Conservation (phyloP, 2,797 vertebrate genomes). For the Phoeniculus purpureus region DNA sequence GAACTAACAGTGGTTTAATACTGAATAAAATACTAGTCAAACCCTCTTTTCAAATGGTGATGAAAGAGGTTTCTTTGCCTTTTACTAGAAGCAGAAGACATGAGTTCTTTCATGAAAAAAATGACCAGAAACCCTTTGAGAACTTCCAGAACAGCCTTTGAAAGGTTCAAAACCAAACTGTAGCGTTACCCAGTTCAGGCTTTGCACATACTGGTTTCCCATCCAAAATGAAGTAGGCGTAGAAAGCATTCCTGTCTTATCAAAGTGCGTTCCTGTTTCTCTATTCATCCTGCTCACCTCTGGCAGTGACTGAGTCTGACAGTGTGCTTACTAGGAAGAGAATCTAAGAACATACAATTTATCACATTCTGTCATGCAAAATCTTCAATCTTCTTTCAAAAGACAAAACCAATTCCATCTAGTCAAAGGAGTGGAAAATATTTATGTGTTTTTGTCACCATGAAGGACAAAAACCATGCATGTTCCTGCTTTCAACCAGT, state of each 20-base stretch:
- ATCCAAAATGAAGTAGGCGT: neutral
- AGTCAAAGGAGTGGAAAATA: constrained; percentile 38
- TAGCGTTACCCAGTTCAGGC: neutral
- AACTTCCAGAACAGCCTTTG: neutral
- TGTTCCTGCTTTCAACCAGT: neutral
- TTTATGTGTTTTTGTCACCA: constrained; percentile 40
- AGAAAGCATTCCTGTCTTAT: constrained; percentile 25
- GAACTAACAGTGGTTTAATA: neutral
- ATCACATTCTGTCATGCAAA: constrained; percentile 46
- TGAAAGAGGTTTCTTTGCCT: neutral
- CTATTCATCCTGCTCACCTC: neutral
- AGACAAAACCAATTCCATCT: constrained; percentile 53
- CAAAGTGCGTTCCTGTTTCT: constrained; percentile 20
- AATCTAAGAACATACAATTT: constrained; percentile 52
- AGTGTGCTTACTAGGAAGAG: constrained; percentile 48
- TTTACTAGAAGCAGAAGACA: neutral
- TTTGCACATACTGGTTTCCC: constrained; percentile 5
- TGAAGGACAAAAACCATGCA: neutral
- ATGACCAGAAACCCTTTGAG: neutral
- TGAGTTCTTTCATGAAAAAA: neutral
- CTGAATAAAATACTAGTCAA: neutral
- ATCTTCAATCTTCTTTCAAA: constrained; percentile 58
- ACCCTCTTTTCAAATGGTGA: neutral
- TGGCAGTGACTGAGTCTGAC: constrained; percentile 44
- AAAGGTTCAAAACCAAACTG: neutral